Percentiles rank a stretch among this genome's conserved stretches.
phyloP scores from a whole-genome alignment of 23 tunicate genomes.

The Ascidia mentula region DNA sequence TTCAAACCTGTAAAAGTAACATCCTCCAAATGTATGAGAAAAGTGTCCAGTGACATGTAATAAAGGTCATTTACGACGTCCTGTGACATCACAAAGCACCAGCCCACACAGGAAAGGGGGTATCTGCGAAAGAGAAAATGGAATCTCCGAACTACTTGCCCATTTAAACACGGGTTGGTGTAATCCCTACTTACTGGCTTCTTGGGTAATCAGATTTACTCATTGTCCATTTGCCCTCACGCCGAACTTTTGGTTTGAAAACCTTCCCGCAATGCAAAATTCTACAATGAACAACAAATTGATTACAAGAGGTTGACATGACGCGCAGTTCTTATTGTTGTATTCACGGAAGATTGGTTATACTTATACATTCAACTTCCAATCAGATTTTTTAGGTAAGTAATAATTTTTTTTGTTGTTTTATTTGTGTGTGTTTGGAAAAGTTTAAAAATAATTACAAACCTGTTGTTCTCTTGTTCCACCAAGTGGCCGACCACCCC shows the following conservation, averaged over 20 bases:
- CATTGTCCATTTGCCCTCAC: slow-evolving; percentile 97
- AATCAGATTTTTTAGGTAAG: no score
- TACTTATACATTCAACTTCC: no score
- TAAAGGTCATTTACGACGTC: slow-evolving; percentile 60
- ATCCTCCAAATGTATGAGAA: slow-evolving; percentile 81
- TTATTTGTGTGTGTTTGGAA: background rate
- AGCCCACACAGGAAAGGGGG: slow-evolving; percentile 90
- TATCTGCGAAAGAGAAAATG: slow-evolving; percentile 30
- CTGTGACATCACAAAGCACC: slow-evolving; percentile 87
- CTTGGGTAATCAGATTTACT: slow-evolving; percentile 64
- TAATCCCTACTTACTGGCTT: slow-evolving; percentile 45
- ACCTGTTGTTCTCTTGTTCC: slow-evolving; percentile 14
- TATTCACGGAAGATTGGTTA: no score
- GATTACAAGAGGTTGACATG: no score
- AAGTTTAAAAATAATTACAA: background rate
- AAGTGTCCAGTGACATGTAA: slow-evolving; percentile 63
- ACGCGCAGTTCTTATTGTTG: no score
- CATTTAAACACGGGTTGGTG: no score
- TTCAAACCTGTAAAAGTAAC: slow-evolving; percentile 81
- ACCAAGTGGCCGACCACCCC: slow-evolving; percentile 35
- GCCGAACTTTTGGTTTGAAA: slow-evolving; percentile 78
- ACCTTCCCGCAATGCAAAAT: slow-evolving; percentile 66
- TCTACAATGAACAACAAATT: slow-evolving; percentile 20
- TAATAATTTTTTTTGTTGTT: background rate
- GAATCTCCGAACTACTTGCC: background rate